Percentiles rank a stretch among this genome's conserved stretches.
Evolutionary conservation across 1,140 invertebrate genomes (phyloP).

Genomic region (Coelopa frigida): DNA sequence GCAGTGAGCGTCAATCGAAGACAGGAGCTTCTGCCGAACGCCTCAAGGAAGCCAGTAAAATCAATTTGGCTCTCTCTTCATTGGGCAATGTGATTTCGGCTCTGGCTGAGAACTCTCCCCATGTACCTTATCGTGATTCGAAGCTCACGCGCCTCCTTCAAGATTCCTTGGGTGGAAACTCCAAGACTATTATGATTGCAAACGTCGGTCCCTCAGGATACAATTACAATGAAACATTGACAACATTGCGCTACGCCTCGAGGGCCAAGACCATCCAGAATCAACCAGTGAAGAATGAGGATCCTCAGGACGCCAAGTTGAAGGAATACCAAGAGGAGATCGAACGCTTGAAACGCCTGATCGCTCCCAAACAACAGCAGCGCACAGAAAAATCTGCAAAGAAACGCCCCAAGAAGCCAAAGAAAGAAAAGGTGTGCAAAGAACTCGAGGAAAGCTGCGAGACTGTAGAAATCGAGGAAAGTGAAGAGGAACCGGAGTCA

Average conservation of each 20-base stretch:
- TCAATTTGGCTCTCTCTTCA: constrained; percentile 89
- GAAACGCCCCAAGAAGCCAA: constrained; percentile 28
- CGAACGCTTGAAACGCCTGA: constrained; percentile 54
- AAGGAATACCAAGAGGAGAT: constrained; percentile 85
- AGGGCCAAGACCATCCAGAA: constrained; percentile 93
- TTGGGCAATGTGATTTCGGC: constrained; percentile 92
- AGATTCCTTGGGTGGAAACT: constrained; percentile 92
- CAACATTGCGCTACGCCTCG: constrained; percentile 86
- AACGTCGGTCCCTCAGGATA: constrained; percentile 93
- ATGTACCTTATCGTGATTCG: constrained; percentile 90
- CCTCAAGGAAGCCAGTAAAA: constrained; percentile 92
- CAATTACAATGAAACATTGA: constrained; percentile 93
- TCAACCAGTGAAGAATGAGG: constrained; percentile 91
- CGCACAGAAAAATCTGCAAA: constrained; percentile 19
- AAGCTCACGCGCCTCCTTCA: constrained; percentile 88
- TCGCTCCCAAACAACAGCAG: constrained; percentile 43
- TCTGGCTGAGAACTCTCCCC: constrained; percentile 77
- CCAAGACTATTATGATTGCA: constrained; percentile 95
- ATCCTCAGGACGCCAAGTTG: constrained; percentile 86
- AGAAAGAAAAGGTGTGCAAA: constrained; percentile 15
- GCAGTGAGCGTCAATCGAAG: constrained; percentile 87
- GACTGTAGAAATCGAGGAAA: constrained; percentile 46
- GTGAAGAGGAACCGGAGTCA: constrained; percentile 52
- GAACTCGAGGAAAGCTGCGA: constrained; percentile 9
- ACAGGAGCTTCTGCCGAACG: constrained; percentile 82